A percentile compares a stretch with the other conserved stretches of the same genome.
Evolutionary conservation across 2,888 invertebrate genomes (phyloP).

Genomic region (Tetranychus truncatus): DNA sequence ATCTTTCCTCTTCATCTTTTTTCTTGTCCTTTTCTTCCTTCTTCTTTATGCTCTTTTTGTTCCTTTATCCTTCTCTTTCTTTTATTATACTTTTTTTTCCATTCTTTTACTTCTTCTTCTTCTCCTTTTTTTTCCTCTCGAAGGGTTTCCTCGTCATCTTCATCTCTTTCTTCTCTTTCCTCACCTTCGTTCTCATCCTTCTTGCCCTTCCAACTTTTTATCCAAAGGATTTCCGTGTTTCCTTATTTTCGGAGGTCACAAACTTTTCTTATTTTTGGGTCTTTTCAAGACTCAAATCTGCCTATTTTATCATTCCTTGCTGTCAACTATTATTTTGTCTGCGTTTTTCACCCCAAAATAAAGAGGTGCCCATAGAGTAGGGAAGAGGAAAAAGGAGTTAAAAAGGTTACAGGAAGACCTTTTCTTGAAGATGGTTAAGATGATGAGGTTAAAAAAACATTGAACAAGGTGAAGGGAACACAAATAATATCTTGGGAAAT

Average conservation of each 20-base stretch:
- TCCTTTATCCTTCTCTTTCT: slow-evolving; percentile 1
- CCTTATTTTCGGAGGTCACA: background rate
- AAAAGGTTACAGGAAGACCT: background rate
- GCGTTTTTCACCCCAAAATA: background rate
- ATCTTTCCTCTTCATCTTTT: background rate
- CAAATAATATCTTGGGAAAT: background rate
- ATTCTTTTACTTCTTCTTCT: slow-evolving; percentile 7
- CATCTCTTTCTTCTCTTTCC: slow-evolving; percentile 2
- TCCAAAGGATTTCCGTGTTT: background rate
- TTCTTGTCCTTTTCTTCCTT: background rate
- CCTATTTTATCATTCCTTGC: no score
- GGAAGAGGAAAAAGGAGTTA: slow-evolving; percentile 9
- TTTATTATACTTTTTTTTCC: background rate
- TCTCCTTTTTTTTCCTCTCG: slow-evolving; percentile 3
- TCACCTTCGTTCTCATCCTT: background rate
- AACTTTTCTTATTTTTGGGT: background rate
- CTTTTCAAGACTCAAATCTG: background rate
- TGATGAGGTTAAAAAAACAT: background rate
- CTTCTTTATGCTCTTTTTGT: slow-evolving; percentile 4
- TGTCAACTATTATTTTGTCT: background rate
- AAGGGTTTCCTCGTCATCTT: background rate
- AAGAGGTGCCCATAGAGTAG: background rate
- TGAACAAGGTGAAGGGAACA: background rate
- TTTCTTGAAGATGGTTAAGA: background rate
- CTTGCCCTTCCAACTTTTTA: background rate